Conservation (phyloP, 2,888 invertebrate genomes). For the Polydrusus cervinus region DNA sequence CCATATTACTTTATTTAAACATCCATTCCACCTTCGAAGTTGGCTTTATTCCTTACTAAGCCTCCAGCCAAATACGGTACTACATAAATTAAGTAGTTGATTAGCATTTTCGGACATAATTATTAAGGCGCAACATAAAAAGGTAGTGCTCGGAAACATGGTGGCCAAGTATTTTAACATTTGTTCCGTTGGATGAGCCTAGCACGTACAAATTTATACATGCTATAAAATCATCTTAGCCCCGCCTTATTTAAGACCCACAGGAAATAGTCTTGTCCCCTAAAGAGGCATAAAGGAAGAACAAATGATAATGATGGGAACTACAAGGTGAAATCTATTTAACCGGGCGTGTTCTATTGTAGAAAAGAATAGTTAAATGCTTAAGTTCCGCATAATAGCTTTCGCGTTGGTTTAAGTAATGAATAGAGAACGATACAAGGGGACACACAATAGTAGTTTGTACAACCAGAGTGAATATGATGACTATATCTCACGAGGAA, state of each 20-base stretch:
- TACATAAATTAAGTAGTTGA: slow-evolving; percentile 44
- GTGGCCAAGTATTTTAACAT: slow-evolving; percentile 42
- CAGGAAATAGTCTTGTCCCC: slow-evolving; percentile 29
- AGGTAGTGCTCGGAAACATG: slow-evolving; percentile 37
- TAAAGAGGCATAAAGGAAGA: slow-evolving; percentile 30
- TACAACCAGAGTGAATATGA: too few relatives aligned
- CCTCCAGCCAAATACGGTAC: slow-evolving; percentile 30
- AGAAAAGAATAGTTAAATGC: slow-evolving; percentile 18
- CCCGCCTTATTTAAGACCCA: slow-evolving; percentile 35
- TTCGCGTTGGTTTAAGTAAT: neutral
- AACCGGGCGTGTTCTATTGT: slow-evolving; percentile 2
- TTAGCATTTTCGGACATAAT: slow-evolving; percentile 41
- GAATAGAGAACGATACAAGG: neutral
- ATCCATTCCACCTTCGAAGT: slow-evolving; percentile 25
- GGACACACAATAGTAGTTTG: too few relatives aligned
- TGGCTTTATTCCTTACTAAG: slow-evolving; percentile 14
- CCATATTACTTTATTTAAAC: slow-evolving; percentile 12
- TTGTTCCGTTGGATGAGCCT: slow-evolving; percentile 41
- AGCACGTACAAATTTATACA: slow-evolving; percentile 39
- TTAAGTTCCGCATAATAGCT: slow-evolving; percentile 4
- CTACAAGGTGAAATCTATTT: slow-evolving; percentile 29
- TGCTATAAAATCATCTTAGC: slow-evolving; percentile 33
- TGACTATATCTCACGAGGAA: too few relatives aligned
- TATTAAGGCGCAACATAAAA: slow-evolving; percentile 32
- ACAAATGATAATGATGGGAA: slow-evolving; percentile 46